A percentile compares a stretch with the other conserved stretches of the same genome.
These are phyloP conservation scores for Lysandra coridon DNA, from an alignment of 2,888 invertebrate genomes.

Conservation along the genomic window DNA sequence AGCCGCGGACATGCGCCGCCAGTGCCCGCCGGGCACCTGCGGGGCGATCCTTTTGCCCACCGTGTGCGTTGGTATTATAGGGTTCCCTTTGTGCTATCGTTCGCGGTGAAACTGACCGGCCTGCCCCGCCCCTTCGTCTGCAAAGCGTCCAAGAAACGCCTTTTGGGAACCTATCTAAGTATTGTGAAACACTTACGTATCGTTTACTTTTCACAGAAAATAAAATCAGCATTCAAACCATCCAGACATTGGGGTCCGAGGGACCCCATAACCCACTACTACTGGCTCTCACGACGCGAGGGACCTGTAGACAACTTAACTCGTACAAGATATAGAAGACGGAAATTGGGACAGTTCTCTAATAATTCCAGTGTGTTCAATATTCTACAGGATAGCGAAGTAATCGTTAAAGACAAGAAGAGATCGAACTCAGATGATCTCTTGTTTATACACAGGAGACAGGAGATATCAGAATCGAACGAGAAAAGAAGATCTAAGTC, in stretches of 20 bases:
- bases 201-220: constrained; percentile 57
- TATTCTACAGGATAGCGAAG: constrained; percentile 37
- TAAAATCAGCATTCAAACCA: constrained; percentile 65
- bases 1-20: too few relatives aligned
- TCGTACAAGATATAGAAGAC: constrained; percentile 49
- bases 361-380: constrained; percentile 50
- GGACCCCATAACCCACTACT: constrained; percentile 70
- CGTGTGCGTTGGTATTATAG: too few relatives aligned
- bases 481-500: constrained; percentile 55
- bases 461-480: constrained; percentile 45
- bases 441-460: constrained; percentile 56
- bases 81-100: too few relatives aligned
- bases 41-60: too few relatives aligned
- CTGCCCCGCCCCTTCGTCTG: too few relatives aligned
- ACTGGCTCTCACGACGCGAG: constrained; percentile 65
- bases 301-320: constrained; percentile 47
- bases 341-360: constrained; percentile 58
- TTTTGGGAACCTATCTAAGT: neutral
- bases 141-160: too few relatives aligned
- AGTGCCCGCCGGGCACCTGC: too few relatives aligned
- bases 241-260: constrained; percentile 72
- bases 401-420: constrained; percentile 44
- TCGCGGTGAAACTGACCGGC: too few relatives aligned
- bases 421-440: constrained; percentile 67
- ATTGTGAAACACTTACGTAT: constrained; percentile 30